Evolutionary conservation across 2,888 invertebrate genomes (phyloP).

Genomic region (Sesia apiformis): DNA sequence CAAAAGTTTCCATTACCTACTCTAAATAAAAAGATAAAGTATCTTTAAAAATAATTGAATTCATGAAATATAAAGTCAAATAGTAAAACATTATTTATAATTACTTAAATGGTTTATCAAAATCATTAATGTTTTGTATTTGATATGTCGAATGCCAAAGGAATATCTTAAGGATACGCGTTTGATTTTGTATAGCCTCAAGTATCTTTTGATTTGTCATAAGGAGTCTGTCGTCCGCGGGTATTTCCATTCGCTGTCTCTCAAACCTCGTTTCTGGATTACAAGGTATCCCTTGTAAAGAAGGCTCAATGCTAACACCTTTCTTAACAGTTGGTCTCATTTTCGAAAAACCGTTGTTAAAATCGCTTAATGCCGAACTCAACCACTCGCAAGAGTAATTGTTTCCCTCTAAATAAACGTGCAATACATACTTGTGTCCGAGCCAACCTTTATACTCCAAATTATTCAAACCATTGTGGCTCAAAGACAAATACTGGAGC

Average conservation of each 20-base stretch:
- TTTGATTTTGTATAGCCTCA: constrained; percentile 51
- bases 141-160: neutral
- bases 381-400: constrained; percentile 52
- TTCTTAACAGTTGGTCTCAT: constrained; percentile 36
- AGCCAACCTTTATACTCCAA: constrained; percentile 48
- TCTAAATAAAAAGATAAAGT: too few species aligned
- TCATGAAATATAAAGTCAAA: too few species aligned
- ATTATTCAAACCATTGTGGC: constrained; percentile 31
- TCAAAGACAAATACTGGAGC: constrained; percentile 34
- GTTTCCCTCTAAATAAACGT: constrained; percentile 48
- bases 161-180: neutral
- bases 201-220: constrained; percentile 47
- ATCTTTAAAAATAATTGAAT: too few species aligned
- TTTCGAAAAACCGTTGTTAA: constrained; percentile 45
- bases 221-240: constrained; percentile 46
- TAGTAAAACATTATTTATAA: too few species aligned
- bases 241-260: constrained; percentile 5
- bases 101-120: too few species aligned
- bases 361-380: constrained; percentile 36
- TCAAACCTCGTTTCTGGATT: neutral
- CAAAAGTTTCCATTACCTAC: too few species aligned
- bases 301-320: constrained; percentile 16
- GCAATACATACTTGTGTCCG: constrained; percentile 32
- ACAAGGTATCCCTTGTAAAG: constrained; percentile 55
- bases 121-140: neutral